These are phyloP conservation scores for Pocillopora meandrina DNA, from an alignment of 92 coral and sea anemone species.

Conservation along the genomic window DNA sequence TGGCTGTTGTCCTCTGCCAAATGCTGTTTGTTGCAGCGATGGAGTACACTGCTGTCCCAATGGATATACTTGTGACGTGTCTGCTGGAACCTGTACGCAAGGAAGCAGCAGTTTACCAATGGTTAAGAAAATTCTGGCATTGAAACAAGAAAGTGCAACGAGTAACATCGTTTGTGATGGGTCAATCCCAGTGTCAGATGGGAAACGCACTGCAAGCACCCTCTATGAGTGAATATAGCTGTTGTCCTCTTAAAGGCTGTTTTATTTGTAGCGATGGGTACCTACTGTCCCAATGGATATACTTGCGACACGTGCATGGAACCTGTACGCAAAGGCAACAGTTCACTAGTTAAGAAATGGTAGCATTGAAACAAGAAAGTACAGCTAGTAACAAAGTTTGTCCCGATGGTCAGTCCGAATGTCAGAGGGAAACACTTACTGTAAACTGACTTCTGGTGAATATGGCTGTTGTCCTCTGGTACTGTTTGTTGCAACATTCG, in stretches of 20 bases:
- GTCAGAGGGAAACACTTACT: constrained; percentile 70
- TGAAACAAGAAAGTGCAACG: neutral
- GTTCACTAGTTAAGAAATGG: neutral
- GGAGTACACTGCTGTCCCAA: constrained; percentile 67
- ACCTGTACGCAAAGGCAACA: neutral
- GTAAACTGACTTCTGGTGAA: constrained; percentile 55
- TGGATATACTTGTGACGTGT: constrained; percentile 53
- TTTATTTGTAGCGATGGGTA: constrained; percentile 25
- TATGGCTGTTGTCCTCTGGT: constrained; percentile 65
- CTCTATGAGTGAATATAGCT: constrained; percentile 52
- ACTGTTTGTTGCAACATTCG: constrained; percentile 74
- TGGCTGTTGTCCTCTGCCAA: constrained; percentile 61
- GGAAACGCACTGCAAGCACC: constrained; percentile 75
- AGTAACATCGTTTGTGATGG: constrained; percentile 64
- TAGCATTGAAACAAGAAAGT: neutral
- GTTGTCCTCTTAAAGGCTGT: constrained; percentile 44
- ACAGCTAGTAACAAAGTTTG: constrained; percentile 37
- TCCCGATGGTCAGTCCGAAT: constrained; percentile 60
- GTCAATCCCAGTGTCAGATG: constrained; percentile 50
- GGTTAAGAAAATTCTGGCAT: constrained; percentile 14
- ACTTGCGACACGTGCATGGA: neutral
- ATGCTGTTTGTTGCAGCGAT: constrained; percentile 67
- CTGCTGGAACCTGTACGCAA: neutral
- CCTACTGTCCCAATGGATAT: constrained; percentile 55
- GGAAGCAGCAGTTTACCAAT: neutral